These are phyloP conservation scores for Caenorhabditis briggsae DNA, from an alignment of 1,140 invertebrate species.

Conservation along the genomic window DNA sequence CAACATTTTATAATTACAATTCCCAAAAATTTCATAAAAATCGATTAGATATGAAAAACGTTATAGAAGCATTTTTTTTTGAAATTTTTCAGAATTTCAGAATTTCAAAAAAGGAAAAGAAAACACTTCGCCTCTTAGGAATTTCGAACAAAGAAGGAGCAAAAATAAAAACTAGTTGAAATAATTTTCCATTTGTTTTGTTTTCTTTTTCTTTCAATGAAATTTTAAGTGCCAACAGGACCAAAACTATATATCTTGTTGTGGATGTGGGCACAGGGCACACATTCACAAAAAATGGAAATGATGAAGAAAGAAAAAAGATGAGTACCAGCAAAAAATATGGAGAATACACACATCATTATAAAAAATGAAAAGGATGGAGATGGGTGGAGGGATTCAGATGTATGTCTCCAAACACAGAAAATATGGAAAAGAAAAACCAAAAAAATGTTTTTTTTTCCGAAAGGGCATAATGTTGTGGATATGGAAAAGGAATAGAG, in stretches of 20 bases:
- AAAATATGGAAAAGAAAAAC: no score
- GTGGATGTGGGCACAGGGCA: no score
- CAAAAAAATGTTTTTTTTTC: no score
- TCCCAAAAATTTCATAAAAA: no score
- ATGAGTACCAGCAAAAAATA: neutral
- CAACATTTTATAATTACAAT: no score
- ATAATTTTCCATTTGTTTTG: neutral
- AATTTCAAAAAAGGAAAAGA: no score
- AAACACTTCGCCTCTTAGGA: neutral
- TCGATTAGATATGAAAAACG: no score
- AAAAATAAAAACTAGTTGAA: conserved; percentile 4
- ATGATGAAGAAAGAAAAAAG: neutral
- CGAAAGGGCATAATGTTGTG: no score
- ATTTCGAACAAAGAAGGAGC: neutral
- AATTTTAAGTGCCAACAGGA: conserved; percentile 17
- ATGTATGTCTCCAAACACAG: neutral
- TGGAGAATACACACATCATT: conserved; percentile 3
- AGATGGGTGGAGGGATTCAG: conserved; percentile 1
- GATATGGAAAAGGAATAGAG: no score
- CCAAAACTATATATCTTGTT: no score
- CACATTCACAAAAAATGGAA: neutral
- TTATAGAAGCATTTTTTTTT: no score
- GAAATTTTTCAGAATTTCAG: no score
- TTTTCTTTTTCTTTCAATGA: conserved; percentile 16
- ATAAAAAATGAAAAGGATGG: neutral